Base-by-base conservation (phyloP, 1,140 invertebrate genomes). In the Caerostris darwini region DNA sequence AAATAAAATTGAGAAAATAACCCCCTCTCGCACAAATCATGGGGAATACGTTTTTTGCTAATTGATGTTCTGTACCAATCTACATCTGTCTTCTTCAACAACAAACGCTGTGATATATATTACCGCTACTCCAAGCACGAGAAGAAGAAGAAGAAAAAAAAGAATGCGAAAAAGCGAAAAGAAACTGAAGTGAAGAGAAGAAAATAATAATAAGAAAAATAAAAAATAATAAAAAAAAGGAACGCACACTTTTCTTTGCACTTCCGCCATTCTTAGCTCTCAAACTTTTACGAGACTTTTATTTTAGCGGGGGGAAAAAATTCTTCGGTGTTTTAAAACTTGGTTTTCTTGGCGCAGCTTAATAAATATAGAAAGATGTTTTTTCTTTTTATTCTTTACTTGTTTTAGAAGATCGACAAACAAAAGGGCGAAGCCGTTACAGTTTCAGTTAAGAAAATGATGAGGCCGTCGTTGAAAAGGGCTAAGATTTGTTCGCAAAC, bases 401-500 rank as follows among this genome's bases (percentile, higher is more conserved):
- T 57, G 91, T 50, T 86, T 92, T 90, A 71, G 89, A 92, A 86
- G 90, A 92, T 59, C 91, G 61, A 71, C 81, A 85, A 92, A 85
- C 59, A 92, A 92, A 86, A 54, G 61, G 3, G 82, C 12, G 54
- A 83, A 64, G 34, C 64, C 61, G 91, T 69, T 87, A 93, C 67
- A 57, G 92, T 93, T 87, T 86, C 67, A 57, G 92, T 93, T 88
- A 77, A 56, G 83, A 93, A 81, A 88, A 88, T 85, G 91, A 88
- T 88, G 92, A 88, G 92, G 17, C 85, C 19, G 17, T 85, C 92
- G 92, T 54, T 93, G 92, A 93, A 93, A 93, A 88, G 92, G 14
- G 19, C 64, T 54, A 81, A 93, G 92, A 93, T 93, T 93, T 93
- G 92, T 93, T 87, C 83, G 92, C 71, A 93, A 93, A 93, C 92